Conservation (phyloP, 2,113 vertebrate genomes). For the Equus quagga region DNA sequence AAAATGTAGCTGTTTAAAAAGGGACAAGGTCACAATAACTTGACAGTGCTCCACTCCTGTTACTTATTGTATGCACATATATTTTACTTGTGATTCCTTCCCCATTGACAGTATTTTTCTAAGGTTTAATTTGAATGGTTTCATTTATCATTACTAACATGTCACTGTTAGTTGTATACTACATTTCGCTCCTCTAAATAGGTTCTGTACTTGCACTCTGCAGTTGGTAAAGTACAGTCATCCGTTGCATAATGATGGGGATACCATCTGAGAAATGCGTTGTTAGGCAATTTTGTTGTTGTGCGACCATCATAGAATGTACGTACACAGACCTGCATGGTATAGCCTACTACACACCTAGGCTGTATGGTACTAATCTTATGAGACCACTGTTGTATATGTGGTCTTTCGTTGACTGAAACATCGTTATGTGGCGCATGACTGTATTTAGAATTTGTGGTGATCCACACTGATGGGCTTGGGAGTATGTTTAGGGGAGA, state of each 20-base stretch:
- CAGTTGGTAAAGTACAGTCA: not conserved
- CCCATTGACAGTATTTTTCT: not conserved
- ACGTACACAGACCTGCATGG: too few species aligned
- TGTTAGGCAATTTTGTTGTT: too few species aligned
- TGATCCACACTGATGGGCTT: not conserved
- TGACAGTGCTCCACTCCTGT: not conserved
- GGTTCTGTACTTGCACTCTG: not conserved
- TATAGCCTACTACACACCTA: too few species aligned
- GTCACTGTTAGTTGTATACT: not conserved
- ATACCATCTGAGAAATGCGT: too few species aligned
- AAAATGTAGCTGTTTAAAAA: slow-evolving; percentile 64
- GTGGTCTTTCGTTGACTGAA: too few species aligned
- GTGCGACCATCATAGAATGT: too few species aligned
- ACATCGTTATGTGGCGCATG: too few species aligned
- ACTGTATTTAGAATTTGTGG: not conserved
- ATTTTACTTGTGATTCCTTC: slow-evolving; percentile 14
- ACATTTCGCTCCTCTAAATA: not conserved
- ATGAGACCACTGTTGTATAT: too few species aligned
- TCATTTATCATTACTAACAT: not conserved
- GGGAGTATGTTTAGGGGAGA: not conserved
- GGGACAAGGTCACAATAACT: not conserved
- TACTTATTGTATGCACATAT: not conserved
- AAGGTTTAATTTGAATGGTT: not conserved
- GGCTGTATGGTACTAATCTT: too few species aligned
- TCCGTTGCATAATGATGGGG: too few species aligned